Evolutionary conservation across 2,888 invertebrate species (phyloP).

Genomic region (Brachycybe producta): DNA sequence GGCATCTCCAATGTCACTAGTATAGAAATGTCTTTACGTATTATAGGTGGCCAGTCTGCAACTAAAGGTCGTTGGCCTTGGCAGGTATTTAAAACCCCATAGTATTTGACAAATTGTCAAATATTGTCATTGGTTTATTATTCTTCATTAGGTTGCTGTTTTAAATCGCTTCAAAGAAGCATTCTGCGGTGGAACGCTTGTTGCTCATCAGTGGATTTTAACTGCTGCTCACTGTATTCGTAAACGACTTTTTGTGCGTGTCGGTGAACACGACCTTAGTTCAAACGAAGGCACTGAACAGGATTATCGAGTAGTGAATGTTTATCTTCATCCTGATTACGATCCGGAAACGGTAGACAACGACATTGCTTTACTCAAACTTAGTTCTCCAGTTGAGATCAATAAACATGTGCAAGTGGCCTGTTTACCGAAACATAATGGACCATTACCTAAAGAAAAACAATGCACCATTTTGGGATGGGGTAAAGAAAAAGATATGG

Average conservation of each 20-base stretch:
- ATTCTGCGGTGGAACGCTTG: conserved; percentile 43
- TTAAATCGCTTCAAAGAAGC: conserved; percentile 63
- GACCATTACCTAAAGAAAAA: conserved; percentile 49
- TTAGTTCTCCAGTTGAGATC: conserved; percentile 18
- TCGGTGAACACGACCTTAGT: conserved; percentile 74
- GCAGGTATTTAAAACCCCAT: no score
- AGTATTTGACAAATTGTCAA: no score
- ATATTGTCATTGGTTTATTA: neutral
- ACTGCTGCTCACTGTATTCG: conserved; percentile 79
- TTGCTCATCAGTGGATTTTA: conserved; percentile 67
- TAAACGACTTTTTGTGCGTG: conserved; percentile 58
- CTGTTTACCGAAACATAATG: conserved; percentile 62
- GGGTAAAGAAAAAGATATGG: conserved; percentile 68
- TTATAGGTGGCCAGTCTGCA: conserved; percentile 73
- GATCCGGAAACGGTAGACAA: conserved; percentile 81
- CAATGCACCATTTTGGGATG: conserved; percentile 81
- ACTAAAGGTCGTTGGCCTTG: conserved; percentile 80
- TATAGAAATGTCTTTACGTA: conserved; percentile 44
- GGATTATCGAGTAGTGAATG: conserved; percentile 55
- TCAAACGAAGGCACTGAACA: conserved; percentile 60
- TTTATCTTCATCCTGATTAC: conserved; percentile 69
- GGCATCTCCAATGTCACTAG: conserved; percentile 16
- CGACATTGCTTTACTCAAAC: conserved; percentile 67
- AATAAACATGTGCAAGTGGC: conserved; percentile 48
- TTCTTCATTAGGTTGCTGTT: conserved; percentile 49